Evolutionary conservation across 2,113 vertebrate species (phyloP), one percentile per base, ranked within the genome.

Genomic region (Pipa parva): DNA sequence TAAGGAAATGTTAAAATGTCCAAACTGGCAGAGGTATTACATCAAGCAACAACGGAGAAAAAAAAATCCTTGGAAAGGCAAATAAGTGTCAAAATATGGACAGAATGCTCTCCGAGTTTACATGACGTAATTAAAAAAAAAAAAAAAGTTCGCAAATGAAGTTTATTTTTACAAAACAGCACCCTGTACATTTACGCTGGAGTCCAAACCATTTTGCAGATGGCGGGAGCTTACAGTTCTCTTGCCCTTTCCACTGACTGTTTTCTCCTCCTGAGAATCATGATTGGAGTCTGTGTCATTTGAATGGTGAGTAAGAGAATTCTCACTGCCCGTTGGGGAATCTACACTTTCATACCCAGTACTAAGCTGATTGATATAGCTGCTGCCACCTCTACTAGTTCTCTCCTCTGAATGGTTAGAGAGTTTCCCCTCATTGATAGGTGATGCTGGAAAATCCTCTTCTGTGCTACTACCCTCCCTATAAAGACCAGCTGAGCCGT

Each of bases 341-440:
- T 97, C 97, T 92, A 98, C 95, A 74, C 95, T 99, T 90, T 99
- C 97, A 75, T 98, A 99, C 79, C 97, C 95, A 63, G 91, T 92
- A 78, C 93, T 95, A 84, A 99, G 91, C 74, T 91, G 96, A 84
- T 92, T 96, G 83, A 89, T 84, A 76, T 93, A 96, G 74, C 89
- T 88, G 37, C 85, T 65, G 78, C 90, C 88, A 83, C 91, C 92
- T 79, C 85, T 91, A 87, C 91, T 89, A 78, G 84, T 89, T 70
- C 88, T 91, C 85, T 97, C 95, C 84, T 95, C 95, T 2, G 93
- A 95, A 87, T 93, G 94, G 91, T 90, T 92, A 84, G 95, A 89
- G 77, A 94, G 92, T 89, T 98, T 97, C 83, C 90, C 90, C 82
- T 90, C 92, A 54, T 84, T 92, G 77, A 91, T 84, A 59, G 95